Evolutionary conservation across 2,797 vertebrate species (phyloP).

Genomic region (Erethizon dorsatum): DNA sequence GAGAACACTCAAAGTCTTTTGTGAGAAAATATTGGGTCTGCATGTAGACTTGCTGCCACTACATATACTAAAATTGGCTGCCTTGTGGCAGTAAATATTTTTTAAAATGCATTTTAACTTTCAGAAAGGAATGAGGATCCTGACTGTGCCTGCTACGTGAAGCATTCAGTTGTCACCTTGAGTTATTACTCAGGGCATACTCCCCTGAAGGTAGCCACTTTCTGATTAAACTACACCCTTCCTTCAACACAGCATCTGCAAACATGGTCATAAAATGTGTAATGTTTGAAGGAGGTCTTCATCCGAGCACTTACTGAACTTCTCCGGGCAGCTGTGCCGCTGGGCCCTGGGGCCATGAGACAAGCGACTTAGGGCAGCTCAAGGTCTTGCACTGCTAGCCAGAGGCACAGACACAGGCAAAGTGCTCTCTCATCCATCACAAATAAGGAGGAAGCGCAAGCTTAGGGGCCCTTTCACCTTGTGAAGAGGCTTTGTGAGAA

Average conservation of each 20-base stretch:
- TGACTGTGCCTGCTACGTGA: conserved; percentile 15
- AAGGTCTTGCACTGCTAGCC: background rate
- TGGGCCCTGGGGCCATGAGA: background rate
- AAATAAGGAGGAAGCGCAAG: background rate
- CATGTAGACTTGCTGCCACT: background rate
- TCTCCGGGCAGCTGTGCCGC: background rate
- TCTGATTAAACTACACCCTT: background rate
- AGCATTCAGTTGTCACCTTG: conserved; percentile 23
- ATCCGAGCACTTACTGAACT: background rate
- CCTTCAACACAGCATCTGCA: background rate
- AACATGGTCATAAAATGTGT: background rate
- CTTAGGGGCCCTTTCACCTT: background rate
- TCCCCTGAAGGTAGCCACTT: background rate
- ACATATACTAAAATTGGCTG: conserved; percentile 17
- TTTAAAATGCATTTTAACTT: conserved; percentile 37
- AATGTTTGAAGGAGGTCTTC: background rate
- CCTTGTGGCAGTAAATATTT: conserved; percentile 42
- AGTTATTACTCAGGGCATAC: conserved; percentile 17
- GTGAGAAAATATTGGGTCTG: conserved; percentile 42
- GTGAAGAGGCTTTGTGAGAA: background rate
- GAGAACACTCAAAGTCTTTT: conserved; percentile 33
- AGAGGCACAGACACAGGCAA: background rate
- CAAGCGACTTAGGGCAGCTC: background rate
- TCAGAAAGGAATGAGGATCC: conserved; percentile 54
- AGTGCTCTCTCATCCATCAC: background rate